A percentile compares a stretch with the other conserved stretches of the same genome.
These are phyloP conservation scores for Lophura nycthemera DNA, from an alignment of 2,113 vertebrate genomes.

Conservation along the genomic window DNA sequence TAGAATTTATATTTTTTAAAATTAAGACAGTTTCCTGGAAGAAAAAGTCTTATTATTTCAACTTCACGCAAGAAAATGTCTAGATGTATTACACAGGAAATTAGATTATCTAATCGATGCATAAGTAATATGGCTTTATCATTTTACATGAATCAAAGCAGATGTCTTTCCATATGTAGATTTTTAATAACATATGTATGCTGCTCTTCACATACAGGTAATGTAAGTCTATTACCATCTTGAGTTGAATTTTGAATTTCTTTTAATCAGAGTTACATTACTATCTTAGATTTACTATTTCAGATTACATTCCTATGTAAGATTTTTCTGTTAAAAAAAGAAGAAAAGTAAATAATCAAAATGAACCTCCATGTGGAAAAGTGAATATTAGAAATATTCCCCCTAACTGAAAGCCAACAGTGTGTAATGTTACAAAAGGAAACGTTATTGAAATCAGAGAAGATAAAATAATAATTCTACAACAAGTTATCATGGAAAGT, in stretches of 20 bases:
- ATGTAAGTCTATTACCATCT: neutral
- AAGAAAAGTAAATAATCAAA: neutral
- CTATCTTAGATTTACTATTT: neutral
- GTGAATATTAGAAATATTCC: neutral
- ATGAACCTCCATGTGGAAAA: neutral
- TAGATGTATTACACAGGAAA: neutral
- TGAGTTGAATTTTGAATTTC: neutral
- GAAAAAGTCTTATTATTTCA: neutral
- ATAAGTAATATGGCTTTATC: neutral
- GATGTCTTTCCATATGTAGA: neutral
- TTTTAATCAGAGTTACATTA: neutral
- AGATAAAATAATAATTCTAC: neutral
- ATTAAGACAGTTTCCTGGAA: neutral
- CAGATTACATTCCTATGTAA: neutral
- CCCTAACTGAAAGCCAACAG: neutral
- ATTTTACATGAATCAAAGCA: neutral
- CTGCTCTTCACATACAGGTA: neutral
- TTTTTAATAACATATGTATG: neutral
- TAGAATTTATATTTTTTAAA: neutral
- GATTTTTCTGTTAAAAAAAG: neutral
- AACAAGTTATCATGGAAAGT: neutral
- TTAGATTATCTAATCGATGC: neutral
- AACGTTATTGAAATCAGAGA: neutral
- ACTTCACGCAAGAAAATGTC: neutral
- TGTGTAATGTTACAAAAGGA: neutral